These are phyloP conservation scores for Sarcophaga peregrina DNA, from an alignment of 1,140 invertebrate genomes.

Conservation along the genomic window DNA sequence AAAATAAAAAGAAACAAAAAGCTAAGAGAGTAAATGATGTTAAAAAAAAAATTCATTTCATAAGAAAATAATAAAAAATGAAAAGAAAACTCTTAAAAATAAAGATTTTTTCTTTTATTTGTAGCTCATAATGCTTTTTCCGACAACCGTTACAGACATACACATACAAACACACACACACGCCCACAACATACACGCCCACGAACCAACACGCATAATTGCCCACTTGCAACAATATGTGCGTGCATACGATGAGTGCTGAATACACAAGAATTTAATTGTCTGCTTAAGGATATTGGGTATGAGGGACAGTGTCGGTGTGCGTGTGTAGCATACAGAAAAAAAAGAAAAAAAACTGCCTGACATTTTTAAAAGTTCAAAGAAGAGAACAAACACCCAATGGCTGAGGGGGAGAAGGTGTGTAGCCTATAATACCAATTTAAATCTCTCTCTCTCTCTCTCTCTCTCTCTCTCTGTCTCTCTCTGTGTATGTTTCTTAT, in stretches of 20 bases:
- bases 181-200: background rate
- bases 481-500: too few species aligned
- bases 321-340: background rate
- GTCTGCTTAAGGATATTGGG: background rate
- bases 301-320: background rate
- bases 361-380: background rate
- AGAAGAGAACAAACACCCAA: background rate
- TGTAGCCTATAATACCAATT: background rate
- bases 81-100: background rate
- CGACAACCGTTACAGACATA: too few species aligned
- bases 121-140: too few species aligned
- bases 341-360: background rate
- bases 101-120: background rate
- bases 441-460: background rate
- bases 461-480: too few species aligned
- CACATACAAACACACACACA: background rate
- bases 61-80: too few species aligned
- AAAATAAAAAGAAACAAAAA: too few species aligned
- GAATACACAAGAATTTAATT: conserved; percentile 19
- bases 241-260: background rate
- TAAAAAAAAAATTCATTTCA: background rate
- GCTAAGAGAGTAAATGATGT: background rate
- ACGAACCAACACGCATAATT: background rate
- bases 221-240: background rate
- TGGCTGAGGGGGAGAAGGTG: background rate